Conservation (phyloP, 2,113 vertebrate genomes). For the Azemiops feae region DNA sequence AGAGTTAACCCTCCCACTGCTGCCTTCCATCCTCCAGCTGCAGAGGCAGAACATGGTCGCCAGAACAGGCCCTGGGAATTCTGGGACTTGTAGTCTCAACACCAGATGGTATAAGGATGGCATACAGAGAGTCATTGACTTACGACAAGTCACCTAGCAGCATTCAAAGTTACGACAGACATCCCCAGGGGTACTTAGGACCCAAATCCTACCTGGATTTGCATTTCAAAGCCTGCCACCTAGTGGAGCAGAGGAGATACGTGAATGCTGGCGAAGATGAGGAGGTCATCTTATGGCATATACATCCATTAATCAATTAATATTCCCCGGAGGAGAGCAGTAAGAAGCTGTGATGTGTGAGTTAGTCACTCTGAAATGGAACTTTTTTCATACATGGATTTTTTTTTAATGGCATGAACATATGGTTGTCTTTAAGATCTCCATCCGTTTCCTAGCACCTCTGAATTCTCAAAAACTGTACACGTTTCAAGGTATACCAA, state of each 20-base stretch:
- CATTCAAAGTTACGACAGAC: not conserved
- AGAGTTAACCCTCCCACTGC: slow-evolving; percentile 62
- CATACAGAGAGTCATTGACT: not conserved
- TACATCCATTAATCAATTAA: slow-evolving; percentile 6
- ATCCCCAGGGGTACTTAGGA: not conserved
- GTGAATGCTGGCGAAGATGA: not conserved
- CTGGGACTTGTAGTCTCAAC: not conserved
- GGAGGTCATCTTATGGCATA: not conserved
- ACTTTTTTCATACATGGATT: not conserved
- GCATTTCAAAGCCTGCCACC: slow-evolving; percentile 1
- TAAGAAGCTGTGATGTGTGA: not conserved
- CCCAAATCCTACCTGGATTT: not conserved
- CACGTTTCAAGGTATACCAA: accelerated
- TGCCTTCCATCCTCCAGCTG: not conserved
- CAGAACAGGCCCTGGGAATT: not conserved
- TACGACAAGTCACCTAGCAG: not conserved
- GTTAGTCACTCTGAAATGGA: not conserved
- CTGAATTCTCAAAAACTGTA: not conserved
- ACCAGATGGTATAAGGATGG: not conserved
- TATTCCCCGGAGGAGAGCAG: not conserved
- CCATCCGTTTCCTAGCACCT: not conserved
- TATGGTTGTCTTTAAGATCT: not conserved
- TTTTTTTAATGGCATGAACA: not conserved
- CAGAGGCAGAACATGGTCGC: not conserved
- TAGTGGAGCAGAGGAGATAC: not conserved